Evolutionary conservation across 2,113 vertebrate species (phyloP).

Genomic region (Pedionomus torquatus): DNA sequence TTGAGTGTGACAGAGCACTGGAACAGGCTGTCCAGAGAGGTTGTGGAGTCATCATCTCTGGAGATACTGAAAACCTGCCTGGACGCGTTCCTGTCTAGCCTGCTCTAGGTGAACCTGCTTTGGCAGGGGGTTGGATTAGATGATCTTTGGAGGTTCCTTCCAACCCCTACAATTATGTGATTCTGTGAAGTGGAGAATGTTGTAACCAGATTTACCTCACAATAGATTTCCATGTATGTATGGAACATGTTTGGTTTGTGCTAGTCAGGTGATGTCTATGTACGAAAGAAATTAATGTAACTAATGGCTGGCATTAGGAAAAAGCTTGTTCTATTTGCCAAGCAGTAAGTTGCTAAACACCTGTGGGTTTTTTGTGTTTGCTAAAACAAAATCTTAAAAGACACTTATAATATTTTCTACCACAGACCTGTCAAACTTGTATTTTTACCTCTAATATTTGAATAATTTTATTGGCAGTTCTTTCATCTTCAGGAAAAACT

Average conservation of each 20-base stretch:
- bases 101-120: too few relatives aligned
- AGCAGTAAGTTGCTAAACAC: conserved; percentile 18
- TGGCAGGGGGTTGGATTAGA: too few relatives aligned
- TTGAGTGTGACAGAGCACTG: too few relatives aligned
- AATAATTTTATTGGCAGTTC: neutral
- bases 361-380: neutral
- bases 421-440: neutral
- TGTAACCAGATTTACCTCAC: neutral
- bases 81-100: too few relatives aligned
- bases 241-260: neutral
- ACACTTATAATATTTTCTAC: neutral
- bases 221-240: neutral
- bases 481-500: neutral
- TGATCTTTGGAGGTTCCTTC: too few relatives aligned
- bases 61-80: too few relatives aligned
- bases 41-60: too few relatives aligned
- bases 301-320: neutral
- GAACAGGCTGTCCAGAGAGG: too few relatives aligned
- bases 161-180: too few relatives aligned
- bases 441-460: neutral
- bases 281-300: neutral
- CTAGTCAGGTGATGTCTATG: neutral
- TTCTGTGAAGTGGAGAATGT: neutral
- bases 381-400: neutral
- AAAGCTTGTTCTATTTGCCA: neutral